Base-by-base conservation (phyloP, 53 echinoderm and acorn worm species). In the Echinarachnius parma region DNA sequence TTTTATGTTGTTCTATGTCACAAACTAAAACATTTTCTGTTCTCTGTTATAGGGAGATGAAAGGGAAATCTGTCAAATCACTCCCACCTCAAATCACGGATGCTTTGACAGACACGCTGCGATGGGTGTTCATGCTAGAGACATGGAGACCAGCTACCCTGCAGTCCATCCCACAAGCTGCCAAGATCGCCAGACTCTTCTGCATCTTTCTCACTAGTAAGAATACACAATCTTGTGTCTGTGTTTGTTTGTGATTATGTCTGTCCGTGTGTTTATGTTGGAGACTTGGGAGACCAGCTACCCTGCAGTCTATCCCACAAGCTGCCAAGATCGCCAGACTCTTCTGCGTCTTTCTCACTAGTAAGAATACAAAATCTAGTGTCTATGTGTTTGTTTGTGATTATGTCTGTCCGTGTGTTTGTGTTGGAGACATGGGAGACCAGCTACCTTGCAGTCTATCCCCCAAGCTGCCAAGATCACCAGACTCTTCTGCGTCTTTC, bases 261-360 rank as follows among this genome's bases (percentile, higher is more conserved):
- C n/a, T 2, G 22, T 7, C 15, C 9, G 34, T 61, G 30, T 34
- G 33, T 24, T 13, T 18, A 30, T 19, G 0, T 7, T 11, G 20
- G 32, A 4, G 7, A 87, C 88, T 50, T 96, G 96, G 96, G 91
- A 53, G 96, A 28, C 85, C 87, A 28, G 34, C 77, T 14, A 79
- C 66, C 56, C 77, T 91, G 16, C 45, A 50, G 31, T 79, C 61
- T 19, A 85, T 96, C 25, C 79, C 88, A 20, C 82, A 82, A 39
- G 85, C 96, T 23, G 90, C 95, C 45, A 96, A 91, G 82, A 87
- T 96, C n/a, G 82, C 96, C 24, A 82, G 96, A 31, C 68, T 96
- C 28, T 84, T 79, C 64, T 91, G 96, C 61, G 71, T 96, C 23
- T 96, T 96, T 45, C 82, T 87, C 46, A 96, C 83, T 65, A 87